These are phyloP conservation scores for Athripsodes cinereus DNA, from an alignment of 2,888 invertebrate species.

Conservation along the genomic window DNA sequence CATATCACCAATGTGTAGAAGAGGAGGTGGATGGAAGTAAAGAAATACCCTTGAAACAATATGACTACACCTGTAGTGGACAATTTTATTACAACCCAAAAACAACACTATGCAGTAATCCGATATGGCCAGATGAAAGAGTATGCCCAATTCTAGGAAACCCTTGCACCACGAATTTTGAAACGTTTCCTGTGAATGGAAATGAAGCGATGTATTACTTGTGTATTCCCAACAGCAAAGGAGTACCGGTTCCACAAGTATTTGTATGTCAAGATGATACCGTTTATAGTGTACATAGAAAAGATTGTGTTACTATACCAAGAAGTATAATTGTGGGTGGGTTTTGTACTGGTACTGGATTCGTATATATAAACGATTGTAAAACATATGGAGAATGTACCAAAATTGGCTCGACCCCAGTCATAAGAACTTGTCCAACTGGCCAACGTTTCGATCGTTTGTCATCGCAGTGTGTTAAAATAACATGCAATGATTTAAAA, in stretches of 20 bases:
- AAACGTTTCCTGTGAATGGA: neutral
- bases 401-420: no score
- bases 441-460: no score
- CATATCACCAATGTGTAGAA: slow-evolving; percentile 19
- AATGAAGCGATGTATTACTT: slow-evolving; percentile 17
- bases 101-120: slow-evolving; percentile 10
- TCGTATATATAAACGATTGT: no score
- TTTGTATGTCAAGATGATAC: slow-evolving; percentile 6
- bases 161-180: neutral
- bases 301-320: no score
- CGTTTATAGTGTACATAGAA: no score
- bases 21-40: neutral
- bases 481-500: no score
- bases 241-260: neutral
- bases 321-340: no score
- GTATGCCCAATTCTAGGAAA: slow-evolving; percentile 4
- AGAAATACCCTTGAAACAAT: no score
- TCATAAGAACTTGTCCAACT: no score
- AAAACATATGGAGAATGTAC: no score
- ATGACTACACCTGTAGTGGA: neutral
- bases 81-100: slow-evolving; percentile 9
- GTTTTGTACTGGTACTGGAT: no score
- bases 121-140: neutral
- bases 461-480: no score
- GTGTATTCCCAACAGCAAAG: neutral